Conservation (phyloP, 2,113 vertebrate genomes). For the rabbit (Oryctolagus cuniculus) region mOryCun1.1 NC_091437.1:27577001-27577500, state of each 20-base stretch:
- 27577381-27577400: background rate
- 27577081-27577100: constrained; percentile 44
- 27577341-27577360: background rate
- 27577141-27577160: constrained; percentile 61
- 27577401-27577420: background rate
- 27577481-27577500: constrained; percentile 15
- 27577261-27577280: constrained; percentile 29
- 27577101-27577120: constrained; percentile 23
- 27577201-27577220: constrained; percentile 50
- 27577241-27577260: constrained; percentile 59
- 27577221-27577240: constrained; percentile 61
- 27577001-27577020: background rate
- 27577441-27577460: background rate
- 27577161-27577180: constrained; percentile 48
- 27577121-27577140: constrained; percentile 68
- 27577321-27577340: background rate
- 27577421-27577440: background rate
- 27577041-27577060: background rate
- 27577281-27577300: constrained; percentile 51
- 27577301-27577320: constrained; percentile 38
- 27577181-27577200: constrained; percentile 55
- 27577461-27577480: background rate
- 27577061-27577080: background rate
- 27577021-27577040: background rate
- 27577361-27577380: background rate